Percentiles rank a stretch among this genome's conserved stretches.
Conservation (phyloP, 1,140 invertebrate genomes). For the Macrotrachela quadricornifera region DNA sequence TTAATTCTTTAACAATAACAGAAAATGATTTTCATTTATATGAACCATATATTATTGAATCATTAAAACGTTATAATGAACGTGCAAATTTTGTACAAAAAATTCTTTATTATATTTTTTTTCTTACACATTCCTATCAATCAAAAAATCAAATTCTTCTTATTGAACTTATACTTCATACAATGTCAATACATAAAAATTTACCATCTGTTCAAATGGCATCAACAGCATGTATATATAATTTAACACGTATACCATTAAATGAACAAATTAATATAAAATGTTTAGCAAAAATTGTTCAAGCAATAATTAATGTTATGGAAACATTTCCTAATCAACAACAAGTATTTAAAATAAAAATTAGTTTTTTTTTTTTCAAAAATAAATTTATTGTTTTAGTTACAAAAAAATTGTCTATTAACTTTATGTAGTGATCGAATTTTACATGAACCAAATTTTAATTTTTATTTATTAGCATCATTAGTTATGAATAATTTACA, state of each 20-base stretch:
- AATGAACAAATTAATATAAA: conserved; percentile 44
- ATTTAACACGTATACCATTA: conserved; percentile 47
- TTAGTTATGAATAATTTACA: background rate
- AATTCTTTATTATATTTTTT: conserved; percentile 48
- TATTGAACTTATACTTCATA: conserved; percentile 41
- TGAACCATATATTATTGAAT: conserved; percentile 42
- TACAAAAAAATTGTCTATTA: conserved; percentile 54
- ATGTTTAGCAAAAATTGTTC: conserved; percentile 43
- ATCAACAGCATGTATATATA: conserved; percentile 56
- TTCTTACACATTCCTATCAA: conserved; percentile 38
- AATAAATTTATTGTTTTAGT: conserved; percentile 30
- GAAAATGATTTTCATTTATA: conserved; percentile 12
- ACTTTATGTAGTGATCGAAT: conserved; percentile 57
- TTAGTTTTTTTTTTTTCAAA: background rate
- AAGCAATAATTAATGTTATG: conserved; percentile 48
- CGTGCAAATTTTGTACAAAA: conserved; percentile 46
- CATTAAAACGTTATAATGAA: conserved; percentile 39
- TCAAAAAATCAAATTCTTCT: conserved; percentile 1
- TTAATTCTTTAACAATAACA: background rate
- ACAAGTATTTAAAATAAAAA: conserved; percentile 22
- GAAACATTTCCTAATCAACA: conserved; percentile 45
- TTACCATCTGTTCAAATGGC: conserved; percentile 52
- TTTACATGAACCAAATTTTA: conserved; percentile 40
- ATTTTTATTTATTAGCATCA: conserved; percentile 11
- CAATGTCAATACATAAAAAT: conserved; percentile 44